Base-by-base conservation (phyloP, 92 coral and sea anemone species). In the Palythoa heliodiscus region DNA sequence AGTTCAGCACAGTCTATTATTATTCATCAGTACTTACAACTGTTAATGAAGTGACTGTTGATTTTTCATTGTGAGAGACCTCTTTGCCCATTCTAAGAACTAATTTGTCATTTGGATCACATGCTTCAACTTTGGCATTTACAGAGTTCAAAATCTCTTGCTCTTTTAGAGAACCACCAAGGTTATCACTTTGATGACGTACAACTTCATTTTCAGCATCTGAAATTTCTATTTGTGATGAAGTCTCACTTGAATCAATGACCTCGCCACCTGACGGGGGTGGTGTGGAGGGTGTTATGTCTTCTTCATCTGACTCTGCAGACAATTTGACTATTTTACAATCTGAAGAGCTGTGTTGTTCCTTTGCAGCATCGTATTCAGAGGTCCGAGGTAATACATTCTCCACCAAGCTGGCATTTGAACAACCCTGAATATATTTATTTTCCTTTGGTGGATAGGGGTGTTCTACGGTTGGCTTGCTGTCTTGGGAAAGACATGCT, bases 271-370 rank as follows among this genome's bases (percentile, higher is more conserved):
- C 73, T 20, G 84, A 80, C 15, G 84, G n/a, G n/a, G n/a, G 74
- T 14, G 84, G 84, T 7, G 84, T 80, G n/a, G 84, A 80, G 38
- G 84, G 61, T 13, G 84, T 75, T 75, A 80, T 80, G 54, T 80
- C 84, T 80, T 80, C 84, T 16, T 60, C 84, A 66, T 80, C 84
- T 12, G 84, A 80, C 38, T 48, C 54, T 22, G 84, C 73, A 5
- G 84, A 80, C 43, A 80, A 43, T 23, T 80, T 80, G 43, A 48
- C 5, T 48, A 40, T 80, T 50, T 7, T 48, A 5, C 1, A 7
- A 14, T 80, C 61, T 25, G 47, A 66, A 50, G 84, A 61, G 19
- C 35, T 40, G 25, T 43, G 58, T 7, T 47, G 48, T 10, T 64
- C 60, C 2, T 38, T 24, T 15, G 74, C 52, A 64, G 73, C 40